Evolutionary conservation across 92 coral and sea anemone species (phyloP).

Genomic region (Metridium senile): DNA sequence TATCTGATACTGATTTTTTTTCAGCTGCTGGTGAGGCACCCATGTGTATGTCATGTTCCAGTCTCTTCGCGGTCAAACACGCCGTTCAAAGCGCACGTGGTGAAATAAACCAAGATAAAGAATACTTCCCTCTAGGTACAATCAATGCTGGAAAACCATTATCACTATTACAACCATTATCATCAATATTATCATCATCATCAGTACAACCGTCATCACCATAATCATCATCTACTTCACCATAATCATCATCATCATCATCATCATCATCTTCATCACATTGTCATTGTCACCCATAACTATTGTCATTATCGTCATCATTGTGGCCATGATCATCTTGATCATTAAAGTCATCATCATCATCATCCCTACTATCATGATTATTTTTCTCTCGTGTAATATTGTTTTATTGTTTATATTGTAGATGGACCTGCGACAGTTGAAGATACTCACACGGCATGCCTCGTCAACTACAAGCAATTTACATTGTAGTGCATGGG

Average conservation of each 20-base stretch:
- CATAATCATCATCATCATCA: too few species aligned
- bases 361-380: too few species aligned
- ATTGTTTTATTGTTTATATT: slow-evolving; percentile 5
- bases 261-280: too few species aligned
- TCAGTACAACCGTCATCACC: not conserved
- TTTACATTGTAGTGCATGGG: slow-evolving; percentile 44
- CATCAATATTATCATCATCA: not conserved
- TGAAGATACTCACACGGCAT: slow-evolving; percentile 62
- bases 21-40: slow-evolving; percentile 93
- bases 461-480: slow-evolving; percentile 65
- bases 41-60: slow-evolving; percentile 76
- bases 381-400: too few species aligned
- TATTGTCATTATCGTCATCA: too few species aligned
- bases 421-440: slow-evolving; percentile 76
- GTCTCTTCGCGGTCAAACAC: slow-evolving; percentile 87
- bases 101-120: slow-evolving; percentile 71
- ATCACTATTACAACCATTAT: not conserved
- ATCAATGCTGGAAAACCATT: not conserved
- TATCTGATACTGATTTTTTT: not conserved
- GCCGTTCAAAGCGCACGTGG: slow-evolving; percentile 84
- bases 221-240: too few species aligned
- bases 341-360: too few species aligned
- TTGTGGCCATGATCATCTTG: too few species aligned
- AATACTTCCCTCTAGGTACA: slow-evolving; percentile 76
- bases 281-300: too few species aligned